A percentile compares a stretch with the other conserved stretches of the same genome.
Evolutionary conservation across 2,113 vertebrate species (phyloP).

Genomic region (Larimichthys polyactis): DNA sequence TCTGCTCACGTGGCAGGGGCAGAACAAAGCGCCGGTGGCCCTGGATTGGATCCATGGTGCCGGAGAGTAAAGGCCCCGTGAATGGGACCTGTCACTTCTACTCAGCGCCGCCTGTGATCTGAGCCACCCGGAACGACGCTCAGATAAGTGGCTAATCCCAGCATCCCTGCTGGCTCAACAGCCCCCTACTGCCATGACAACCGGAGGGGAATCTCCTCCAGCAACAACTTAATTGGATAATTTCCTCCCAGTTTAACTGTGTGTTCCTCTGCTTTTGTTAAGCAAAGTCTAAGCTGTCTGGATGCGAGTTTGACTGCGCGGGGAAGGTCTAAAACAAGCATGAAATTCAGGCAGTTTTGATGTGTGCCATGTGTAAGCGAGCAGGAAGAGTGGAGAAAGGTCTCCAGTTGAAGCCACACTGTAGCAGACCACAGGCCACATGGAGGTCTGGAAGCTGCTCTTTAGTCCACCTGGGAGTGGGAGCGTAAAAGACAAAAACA

Average conservation of each 20-base stretch:
- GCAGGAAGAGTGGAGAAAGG: constrained; percentile 1
- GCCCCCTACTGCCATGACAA: constrained; percentile 73
- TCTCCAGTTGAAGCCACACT: constrained; percentile 1
- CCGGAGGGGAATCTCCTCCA: constrained; percentile 70
- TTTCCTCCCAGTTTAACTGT: constrained; percentile 69
- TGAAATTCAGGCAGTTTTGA: constrained; percentile 9
- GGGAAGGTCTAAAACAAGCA: constrained; percentile 32
- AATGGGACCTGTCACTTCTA: constrained; percentile 79
- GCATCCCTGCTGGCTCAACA: constrained; percentile 64
- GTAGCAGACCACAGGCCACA: constrained; percentile 21
- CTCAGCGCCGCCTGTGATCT: constrained; percentile 80
- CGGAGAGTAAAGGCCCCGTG: constrained; percentile 64
- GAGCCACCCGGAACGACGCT: constrained; percentile 71
- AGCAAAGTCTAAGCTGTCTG: constrained; percentile 58
- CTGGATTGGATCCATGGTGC: constrained; percentile 68
- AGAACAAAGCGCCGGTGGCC: constrained; percentile 73
- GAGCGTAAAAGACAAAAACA: constrained; percentile 37
- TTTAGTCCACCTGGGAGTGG: constrained; percentile 40
- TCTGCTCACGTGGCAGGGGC: constrained; percentile 60
- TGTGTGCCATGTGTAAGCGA: constrained; percentile 13
- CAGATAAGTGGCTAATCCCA: constrained; percentile 79
- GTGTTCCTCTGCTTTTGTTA: constrained; percentile 62
- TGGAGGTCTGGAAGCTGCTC: constrained; percentile 22
- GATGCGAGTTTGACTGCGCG: constrained; percentile 43
- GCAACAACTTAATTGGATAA: constrained; percentile 80